These are phyloP conservation scores for Anadara kagoshimensis DNA, from an alignment of 1,140 invertebrate genomes.

Conservation along the genomic window DNA sequence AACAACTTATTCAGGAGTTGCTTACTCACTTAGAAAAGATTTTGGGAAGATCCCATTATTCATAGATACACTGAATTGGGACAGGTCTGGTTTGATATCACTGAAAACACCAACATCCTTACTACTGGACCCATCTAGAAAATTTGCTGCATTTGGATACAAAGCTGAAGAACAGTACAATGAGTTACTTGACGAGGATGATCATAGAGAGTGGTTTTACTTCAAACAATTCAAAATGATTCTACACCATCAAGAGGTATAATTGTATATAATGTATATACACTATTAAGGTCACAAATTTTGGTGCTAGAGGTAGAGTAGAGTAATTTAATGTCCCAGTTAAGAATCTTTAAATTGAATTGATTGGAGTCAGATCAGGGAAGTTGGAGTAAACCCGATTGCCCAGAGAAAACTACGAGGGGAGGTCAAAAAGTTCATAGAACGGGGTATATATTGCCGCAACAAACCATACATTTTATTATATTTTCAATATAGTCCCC, in stretches of 20 bases:
- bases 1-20: constrained; percentile 79
- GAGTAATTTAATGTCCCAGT: no score
- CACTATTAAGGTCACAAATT: no score
- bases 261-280: no score
- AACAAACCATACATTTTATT: no score
- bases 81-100: constrained; percentile 76
- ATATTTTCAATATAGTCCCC: no score
- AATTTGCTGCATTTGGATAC: constrained; percentile 78
- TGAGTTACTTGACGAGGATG: constrained; percentile 68
- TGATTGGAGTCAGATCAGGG: no score
- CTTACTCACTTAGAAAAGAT: constrained; percentile 76
- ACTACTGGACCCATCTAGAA: constrained; percentile 73
- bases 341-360: no score
- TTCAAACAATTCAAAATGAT: constrained; percentile 80
- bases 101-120: constrained; percentile 78
- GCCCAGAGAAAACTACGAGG: no score
- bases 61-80: constrained; percentile 76
- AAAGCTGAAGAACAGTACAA: constrained; percentile 76
- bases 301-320: no score
- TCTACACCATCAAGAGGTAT: background rate
- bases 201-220: constrained; percentile 76
- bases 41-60: constrained; percentile 63
- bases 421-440: no score
- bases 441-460: no score
- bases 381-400: no score